These are phyloP conservation scores for Argyresthia goedartella DNA, from an alignment of 2,888 invertebrate species.

Conservation along the genomic window DNA sequence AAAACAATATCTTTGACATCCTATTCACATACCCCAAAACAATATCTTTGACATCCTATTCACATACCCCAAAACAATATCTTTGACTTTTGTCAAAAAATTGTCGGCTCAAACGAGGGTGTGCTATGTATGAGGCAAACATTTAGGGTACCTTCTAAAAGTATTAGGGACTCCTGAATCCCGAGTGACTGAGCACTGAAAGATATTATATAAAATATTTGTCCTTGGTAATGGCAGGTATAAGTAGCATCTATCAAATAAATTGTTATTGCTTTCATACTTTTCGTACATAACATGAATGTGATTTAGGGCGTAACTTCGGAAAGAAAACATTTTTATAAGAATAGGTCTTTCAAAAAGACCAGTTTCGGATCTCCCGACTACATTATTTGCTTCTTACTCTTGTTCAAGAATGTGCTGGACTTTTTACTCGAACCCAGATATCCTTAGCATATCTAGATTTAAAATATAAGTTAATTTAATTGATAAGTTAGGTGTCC, in stretches of 20 bases:
- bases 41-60: no score
- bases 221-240: no score
- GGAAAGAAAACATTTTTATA: not conserved
- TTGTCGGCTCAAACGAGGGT: no score
- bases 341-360: not conserved
- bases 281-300: conserved; percentile 3
- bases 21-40: no score
- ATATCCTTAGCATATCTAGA: conserved; percentile 21
- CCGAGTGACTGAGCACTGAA: no score
- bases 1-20: no score
- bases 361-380: not conserved
- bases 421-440: conserved; percentile 52
- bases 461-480: conserved; percentile 17
- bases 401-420: conserved; percentile 29
- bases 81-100: no score
- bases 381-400: not conserved
- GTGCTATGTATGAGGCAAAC: no score
- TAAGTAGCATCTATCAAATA: conserved; percentile 1
- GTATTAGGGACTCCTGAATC: no score
- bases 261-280: conserved; percentile 12
- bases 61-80: no score
- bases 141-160: no score
- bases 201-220: no score
- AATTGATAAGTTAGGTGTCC: conserved; percentile 4
- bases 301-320: conserved; percentile 1